A percentile compares a stretch with the other conserved stretches of the same genome.
Evolutionary conservation across 2,113 vertebrate genomes (phyloP).

Genomic region (Ammospiza nelsoni): DNA sequence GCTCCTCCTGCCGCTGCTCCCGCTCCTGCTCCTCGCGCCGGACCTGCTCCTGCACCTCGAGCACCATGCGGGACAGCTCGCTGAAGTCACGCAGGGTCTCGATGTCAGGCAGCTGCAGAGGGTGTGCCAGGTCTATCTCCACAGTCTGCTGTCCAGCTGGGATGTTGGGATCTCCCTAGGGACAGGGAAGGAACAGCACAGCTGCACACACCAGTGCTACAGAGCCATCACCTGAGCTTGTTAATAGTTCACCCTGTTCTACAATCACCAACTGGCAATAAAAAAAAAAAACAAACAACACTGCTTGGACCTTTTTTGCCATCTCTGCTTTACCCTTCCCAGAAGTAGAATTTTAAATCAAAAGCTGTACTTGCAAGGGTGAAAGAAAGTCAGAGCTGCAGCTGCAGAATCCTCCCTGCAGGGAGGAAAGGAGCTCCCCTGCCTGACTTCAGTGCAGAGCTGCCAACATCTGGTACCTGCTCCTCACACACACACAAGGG

Average conservation of each 20-base stretch:
- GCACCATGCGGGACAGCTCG: constrained; percentile 87
- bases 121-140: constrained; percentile 86
- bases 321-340: neutral
- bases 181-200: neutral
- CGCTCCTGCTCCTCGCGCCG: constrained; percentile 75
- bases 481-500: neutral
- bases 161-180: constrained; percentile 95
- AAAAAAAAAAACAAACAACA: accelerated
- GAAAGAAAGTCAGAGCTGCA: neutral
- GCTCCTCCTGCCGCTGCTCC: neutral
- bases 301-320: neutral
- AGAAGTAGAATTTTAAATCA: neutral
- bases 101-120: constrained; percentile 85
- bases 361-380: neutral
- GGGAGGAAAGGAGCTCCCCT: neutral
- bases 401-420: neutral
- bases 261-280: neutral
- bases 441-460: neutral
- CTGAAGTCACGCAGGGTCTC: constrained; percentile 87
- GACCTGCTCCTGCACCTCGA: constrained; percentile 84
- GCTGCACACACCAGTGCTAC: neutral
- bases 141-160: constrained; percentile 95
- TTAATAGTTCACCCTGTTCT: neutral
- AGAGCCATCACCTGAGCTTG: neutral
- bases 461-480: neutral